Base-by-base conservation (phyloP, 2,113 vertebrate species). In the Cryptotis parvus region DNA sequence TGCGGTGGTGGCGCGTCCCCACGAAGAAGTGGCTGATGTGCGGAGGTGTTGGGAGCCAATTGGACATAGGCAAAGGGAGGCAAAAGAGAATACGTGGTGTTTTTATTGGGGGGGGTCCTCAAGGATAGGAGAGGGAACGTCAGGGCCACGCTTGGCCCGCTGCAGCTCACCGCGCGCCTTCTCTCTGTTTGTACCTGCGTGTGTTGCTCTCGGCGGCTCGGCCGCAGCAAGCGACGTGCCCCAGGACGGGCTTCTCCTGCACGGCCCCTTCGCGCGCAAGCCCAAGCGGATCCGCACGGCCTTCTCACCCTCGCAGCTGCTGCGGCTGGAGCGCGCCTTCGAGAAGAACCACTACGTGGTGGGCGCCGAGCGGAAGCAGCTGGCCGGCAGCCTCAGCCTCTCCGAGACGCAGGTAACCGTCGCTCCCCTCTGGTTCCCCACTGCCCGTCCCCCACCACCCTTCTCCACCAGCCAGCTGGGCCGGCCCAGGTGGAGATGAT, bases 291-390 rank as follows among this genome's bases (percentile, higher is more conserved):
- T 99, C 98, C 98, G 99, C 91, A 99, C 99, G 1, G 99, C 99
- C 96, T 99, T 99, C 94, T 99, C 99, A 0, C 99, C 99, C 0
- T 99, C 99, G 0, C 99, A 99, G 98, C 98, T 99, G 61, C 98
- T 99, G 94, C 98, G 99, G 1, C 98, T 99, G 95, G 99, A 99
- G 79, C 94, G 99, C 72, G 99, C 99, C 96, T 99, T 99, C 93
- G 99, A 99, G 98, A 99, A 99, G 98, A 99, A 99, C 96, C 99
- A 99, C 96, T 99, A 99, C 94, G 99, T 99, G 86, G 99, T 99
- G 89, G 99, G 99, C 6, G 99, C 99, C 27, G 99, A 99, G 96
- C 97, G 99, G 95, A 99, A 99, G 97, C 99, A 99, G 97, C 97
- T 99, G 96, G 99, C 99, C 3, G 99, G 98, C 98, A 98, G 98